Conservation (phyloP, 1,140 invertebrate genomes). For the Drosophila sp. region DNA sequence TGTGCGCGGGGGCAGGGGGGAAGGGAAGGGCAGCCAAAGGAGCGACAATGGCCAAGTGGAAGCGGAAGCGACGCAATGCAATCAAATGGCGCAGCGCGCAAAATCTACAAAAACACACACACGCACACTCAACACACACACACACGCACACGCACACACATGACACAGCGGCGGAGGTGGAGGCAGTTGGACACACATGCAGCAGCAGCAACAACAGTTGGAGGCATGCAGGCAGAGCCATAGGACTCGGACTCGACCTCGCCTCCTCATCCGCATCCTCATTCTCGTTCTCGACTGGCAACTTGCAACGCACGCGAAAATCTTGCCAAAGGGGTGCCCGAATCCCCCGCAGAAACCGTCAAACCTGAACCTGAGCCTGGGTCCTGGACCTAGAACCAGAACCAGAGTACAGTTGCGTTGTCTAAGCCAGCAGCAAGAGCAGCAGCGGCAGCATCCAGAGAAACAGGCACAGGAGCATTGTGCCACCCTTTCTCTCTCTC, state of each 20-base stretch:
- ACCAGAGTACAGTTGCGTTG: conserved; percentile 73
- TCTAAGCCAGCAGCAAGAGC: conserved; percentile 64
- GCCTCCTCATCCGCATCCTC: too few species aligned
- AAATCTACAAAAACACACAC: conserved; percentile 77
- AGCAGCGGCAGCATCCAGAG: conserved; percentile 30
- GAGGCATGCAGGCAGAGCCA: neutral
- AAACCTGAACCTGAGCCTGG: conserved; percentile 36
- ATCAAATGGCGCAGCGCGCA: conserved; percentile 76
- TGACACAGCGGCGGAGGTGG: conserved; percentile 14
- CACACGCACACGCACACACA: conserved; percentile 26
- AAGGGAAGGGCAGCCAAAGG: conserved; percentile 54
- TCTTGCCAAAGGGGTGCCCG: conserved; percentile 61
- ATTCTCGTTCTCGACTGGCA: conserved; percentile 31
- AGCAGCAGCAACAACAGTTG: conserved; percentile 8
- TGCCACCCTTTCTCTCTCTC: neutral
- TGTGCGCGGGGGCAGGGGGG: too few species aligned
- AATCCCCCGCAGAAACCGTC: conserved; percentile 12
- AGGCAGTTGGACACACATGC: conserved; percentile 46
- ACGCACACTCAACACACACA: conserved; percentile 30
- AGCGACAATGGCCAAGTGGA: conserved; percentile 75
- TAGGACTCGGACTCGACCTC: conserved; percentile 13
- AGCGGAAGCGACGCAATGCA: conserved; percentile 69
- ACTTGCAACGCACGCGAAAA: conserved; percentile 79
- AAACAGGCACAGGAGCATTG: conserved; percentile 15
- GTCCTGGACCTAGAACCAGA: conserved; percentile 31